Percentiles rank a stretch among this genome's conserved stretches.
Conservation (phyloP, 2,888 invertebrate species). For the Temnothorax ravouxi region DNA sequence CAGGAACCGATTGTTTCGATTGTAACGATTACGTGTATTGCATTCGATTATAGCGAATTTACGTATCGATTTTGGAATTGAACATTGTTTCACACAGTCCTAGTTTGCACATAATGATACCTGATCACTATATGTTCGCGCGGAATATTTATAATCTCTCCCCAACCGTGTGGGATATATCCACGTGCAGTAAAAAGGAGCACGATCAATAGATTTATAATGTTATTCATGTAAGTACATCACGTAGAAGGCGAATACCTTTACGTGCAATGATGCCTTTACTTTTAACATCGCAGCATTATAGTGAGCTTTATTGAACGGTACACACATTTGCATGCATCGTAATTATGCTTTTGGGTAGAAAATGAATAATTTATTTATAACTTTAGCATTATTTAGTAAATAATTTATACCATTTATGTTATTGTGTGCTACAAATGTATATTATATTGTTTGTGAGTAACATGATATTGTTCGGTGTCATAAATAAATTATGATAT, state of each 20-base stretch:
- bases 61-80: constrained; percentile 10
- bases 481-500: constrained; percentile 11
- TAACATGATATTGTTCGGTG: neutral
- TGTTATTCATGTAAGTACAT: constrained; percentile 23
- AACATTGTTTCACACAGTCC: constrained; percentile 14
- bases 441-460: neutral
- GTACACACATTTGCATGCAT: neutral
- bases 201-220: constrained; percentile 41
- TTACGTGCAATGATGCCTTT: neutral
- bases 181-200: constrained; percentile 21
- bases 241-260: neutral
- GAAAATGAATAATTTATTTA: constrained; percentile 14
- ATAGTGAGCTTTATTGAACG: neutral
- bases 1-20: neutral
- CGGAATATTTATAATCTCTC: constrained; percentile 49
- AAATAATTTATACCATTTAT: constrained; percentile 1
- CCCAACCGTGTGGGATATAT: neutral
- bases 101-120: neutral
- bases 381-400: constrained; percentile 1
- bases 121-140: constrained; percentile 19
- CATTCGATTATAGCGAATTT: neutral
- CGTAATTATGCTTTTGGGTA: neutral
- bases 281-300: constrained; percentile 28
- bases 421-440: neutral
- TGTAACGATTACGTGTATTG: neutral